These are phyloP conservation scores for Drosophila quinaria DNA, from an alignment of 2,888 invertebrate genomes.

Conservation along the genomic window DNA sequence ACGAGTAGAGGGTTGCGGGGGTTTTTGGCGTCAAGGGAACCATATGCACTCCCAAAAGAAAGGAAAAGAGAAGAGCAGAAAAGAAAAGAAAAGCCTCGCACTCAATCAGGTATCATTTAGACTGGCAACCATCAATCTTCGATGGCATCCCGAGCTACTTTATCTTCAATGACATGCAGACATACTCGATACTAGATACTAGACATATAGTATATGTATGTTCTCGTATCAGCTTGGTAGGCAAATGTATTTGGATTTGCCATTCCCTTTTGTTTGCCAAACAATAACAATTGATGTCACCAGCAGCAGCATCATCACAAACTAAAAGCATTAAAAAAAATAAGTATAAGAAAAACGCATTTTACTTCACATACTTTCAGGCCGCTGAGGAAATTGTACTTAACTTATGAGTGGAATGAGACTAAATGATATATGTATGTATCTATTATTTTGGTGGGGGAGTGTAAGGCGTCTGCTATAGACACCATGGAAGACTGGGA, in stretches of 20 bases:
- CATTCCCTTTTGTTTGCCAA: constrained; percentile 70
- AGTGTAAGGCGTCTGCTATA: constrained; percentile 15
- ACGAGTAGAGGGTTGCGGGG: not conserved
- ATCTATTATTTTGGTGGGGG: constrained; percentile 6
- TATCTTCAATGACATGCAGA: constrained; percentile 71
- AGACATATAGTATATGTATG: not conserved
- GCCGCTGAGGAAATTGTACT: constrained; percentile 49
- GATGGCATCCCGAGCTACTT: constrained; percentile 52
- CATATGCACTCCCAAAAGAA: constrained; percentile 59
- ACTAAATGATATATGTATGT: constrained; percentile 49
- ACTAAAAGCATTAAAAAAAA: constrained; percentile 48
- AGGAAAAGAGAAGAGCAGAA: too few relatives aligned
- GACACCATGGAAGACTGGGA: constrained; percentile 28
- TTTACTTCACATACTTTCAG: constrained; percentile 69
- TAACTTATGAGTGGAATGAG: constrained; percentile 13
- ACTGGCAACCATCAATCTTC: constrained; percentile 78
- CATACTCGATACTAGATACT: constrained; percentile 54
- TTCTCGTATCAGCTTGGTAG: constrained; percentile 44
- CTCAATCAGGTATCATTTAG: constrained; percentile 79
- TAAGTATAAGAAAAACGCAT: constrained; percentile 30
- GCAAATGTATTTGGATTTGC: constrained; percentile 74
- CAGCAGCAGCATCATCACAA: constrained; percentile 35
- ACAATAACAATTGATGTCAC: constrained; percentile 82
- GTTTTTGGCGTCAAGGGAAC: constrained; percentile 18
- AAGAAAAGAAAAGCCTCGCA: constrained; percentile 31